Evolutionary conservation across 2,888 invertebrate genomes (phyloP).

Genomic region (Podabrus alpinus): DNA sequence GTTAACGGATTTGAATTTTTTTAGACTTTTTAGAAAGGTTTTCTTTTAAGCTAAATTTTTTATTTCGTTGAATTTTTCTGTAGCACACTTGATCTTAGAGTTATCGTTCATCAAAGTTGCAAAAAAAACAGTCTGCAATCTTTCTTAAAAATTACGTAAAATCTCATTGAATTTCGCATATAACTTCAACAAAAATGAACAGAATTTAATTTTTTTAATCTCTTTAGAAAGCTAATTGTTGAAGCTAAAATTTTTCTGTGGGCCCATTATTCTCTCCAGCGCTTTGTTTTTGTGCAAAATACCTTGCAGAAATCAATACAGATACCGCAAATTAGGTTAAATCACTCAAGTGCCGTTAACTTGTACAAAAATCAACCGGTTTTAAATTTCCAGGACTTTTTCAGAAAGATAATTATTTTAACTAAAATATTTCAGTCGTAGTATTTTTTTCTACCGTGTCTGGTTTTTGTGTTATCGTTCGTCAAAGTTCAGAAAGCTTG

Average conservation of each 20-base stretch:
- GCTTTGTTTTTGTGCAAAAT: not conserved
- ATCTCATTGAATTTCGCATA: not conserved
- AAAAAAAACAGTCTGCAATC: no score
- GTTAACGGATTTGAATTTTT: not conserved
- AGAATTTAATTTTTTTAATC: not conserved
- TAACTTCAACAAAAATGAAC: not conserved
- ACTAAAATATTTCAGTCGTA: not conserved
- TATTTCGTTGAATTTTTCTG: not conserved
- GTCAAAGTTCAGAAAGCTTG: no score
- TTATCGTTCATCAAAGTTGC: not conserved
- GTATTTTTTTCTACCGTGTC: no score
- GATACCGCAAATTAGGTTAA: not conserved
- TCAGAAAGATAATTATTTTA: not conserved
- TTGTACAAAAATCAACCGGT: not conserved
- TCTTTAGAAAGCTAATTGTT: not conserved
- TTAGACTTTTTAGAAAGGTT: not conserved
- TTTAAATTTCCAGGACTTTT: not conserved
- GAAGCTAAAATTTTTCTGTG: not conserved
- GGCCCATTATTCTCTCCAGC: not conserved
- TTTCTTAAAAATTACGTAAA: no score
- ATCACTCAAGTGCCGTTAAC: not conserved
- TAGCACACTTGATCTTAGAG: not conserved
- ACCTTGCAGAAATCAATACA: not conserved
- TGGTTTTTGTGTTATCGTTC: no score
- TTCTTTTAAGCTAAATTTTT: not conserved